Conservation (phyloP, 23 tunicate genomes). For the Halocynthia roretzi region DNA sequence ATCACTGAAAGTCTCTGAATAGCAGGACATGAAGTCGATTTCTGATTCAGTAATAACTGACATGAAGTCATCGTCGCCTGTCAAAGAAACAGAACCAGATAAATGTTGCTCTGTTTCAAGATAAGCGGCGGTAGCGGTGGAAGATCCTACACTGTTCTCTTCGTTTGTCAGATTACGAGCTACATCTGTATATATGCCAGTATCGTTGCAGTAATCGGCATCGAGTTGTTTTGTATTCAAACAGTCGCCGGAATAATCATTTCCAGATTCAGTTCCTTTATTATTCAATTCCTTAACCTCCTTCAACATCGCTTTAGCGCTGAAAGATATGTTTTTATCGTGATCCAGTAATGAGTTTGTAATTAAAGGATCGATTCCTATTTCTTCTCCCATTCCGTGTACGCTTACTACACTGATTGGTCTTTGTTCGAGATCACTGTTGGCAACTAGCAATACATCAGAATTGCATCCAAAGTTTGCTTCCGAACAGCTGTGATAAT, state of each 20-base stretch:
- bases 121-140: not conserved
- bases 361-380: conserved; percentile 11
- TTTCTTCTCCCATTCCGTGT: conserved; percentile 10
- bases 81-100: not conserved
- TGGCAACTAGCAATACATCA: too few relatives aligned
- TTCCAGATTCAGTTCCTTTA: too few relatives aligned
- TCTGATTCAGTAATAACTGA: conserved; percentile 12
- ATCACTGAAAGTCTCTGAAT: not conserved
- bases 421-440: too few relatives aligned
- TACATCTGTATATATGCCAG: not conserved
- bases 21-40: conserved; percentile 16
- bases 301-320: too few relatives aligned
- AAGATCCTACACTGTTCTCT: not conserved
- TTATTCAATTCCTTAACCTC: too few relatives aligned
- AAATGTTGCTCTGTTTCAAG: not conserved
- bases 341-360: not conserved
- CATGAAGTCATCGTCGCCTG: conserved; percentile 3
- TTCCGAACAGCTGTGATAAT: conserved; percentile 12
- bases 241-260: not conserved
- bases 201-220: conserved; percentile 22
- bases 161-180: not conserved
- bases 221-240: not conserved
- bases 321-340: too few relatives aligned
- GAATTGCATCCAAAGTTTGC: too few relatives aligned
- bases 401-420: not conserved